Base-by-base conservation (phyloP, 2,113 vertebrate species). In the Synchiropus splendidus region DNA sequence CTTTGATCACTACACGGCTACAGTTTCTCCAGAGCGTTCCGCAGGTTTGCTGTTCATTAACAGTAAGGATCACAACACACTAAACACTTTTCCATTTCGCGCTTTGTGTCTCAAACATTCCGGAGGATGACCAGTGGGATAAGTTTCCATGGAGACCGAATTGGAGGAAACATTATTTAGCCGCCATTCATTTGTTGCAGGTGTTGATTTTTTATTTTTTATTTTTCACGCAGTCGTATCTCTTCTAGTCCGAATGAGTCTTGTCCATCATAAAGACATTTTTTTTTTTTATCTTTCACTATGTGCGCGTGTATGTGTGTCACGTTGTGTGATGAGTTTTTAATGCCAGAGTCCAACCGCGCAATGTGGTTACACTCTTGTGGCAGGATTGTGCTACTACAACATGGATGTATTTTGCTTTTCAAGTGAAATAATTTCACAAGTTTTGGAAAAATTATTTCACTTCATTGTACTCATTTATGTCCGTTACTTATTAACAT, bases 91-190 rank as follows among this genome's bases (percentile, higher is more conserved):
- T n/a, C n/a, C n/a, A n/a, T n/a, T n/a, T n/a, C n/a, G n/a, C n/a
- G n/a, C n/a, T n/a, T n/a, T n/a, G n/a, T n/a, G n/a, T n/a, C n/a
- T 27, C 21, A 27, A 27, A 27, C 4, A 5, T 67, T 56, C 72
- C 71, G 64, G 61, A 55, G 31, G 59, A 58, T 78, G 72, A 67
- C 77, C 73, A 67, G 58, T 12, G 34, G 75, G 66, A 64, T 73
- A 81, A 69, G 81, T 83, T 83, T 77, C 78, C 81, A 83, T 83
- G 78, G 78, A 73, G 75, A 83, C 79, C 51, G 69, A 69, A 77
- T 71, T 72, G 59, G 63, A 75, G 67, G 74, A 70, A 76, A 60
- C 51, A 31, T 68, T 69, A 55, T 53, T 51, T 44, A 70, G 71
- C 71, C 77, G 61, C 55, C 53, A 62, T 51, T 58, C 54, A 51